Base-by-base conservation (phyloP, 1,140 invertebrate genomes). In the Bradysia coprophila region DNA sequence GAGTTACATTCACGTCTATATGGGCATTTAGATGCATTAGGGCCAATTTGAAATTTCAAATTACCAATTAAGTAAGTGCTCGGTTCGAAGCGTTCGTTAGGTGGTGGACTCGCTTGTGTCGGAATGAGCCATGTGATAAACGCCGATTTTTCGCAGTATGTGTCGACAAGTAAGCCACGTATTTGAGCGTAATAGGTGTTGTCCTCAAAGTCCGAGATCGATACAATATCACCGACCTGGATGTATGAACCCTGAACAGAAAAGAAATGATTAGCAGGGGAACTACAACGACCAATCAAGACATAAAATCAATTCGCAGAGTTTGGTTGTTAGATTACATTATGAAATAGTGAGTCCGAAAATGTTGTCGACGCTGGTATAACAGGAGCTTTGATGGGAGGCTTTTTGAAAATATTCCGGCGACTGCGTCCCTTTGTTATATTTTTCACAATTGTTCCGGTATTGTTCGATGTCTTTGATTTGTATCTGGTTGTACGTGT, bases 121-220 rank as follows among this genome's bases (percentile, higher is more conserved):
- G 89, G 89, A 32, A 95, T 62, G 2, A 94, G 66, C 89, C 89
- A 95, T 0, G 87, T 89, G n/a, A 95, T 67, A 6, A 84, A 82
- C 5, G 86, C 88, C 65, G 87, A 91, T 63, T 93, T 93, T 54
- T 93, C 84, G 54, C 86, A 89, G 63, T 86, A 93, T 53, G 91
- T 86, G 60, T 94, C 89, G 9, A 86, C 86, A 19, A 93, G 63
- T 41, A 94, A 74, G 1, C 87, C 88, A 48, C 82, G 68, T 23
- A 94, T 78, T 65, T 94, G 90, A 24, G 86, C 88, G 60, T 90
- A 94, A 64, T 81, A 93, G 37, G 77, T 72, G 38, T 72, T 76
- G 40, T 79, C 78, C 42, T 81, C 75, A 24, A 73, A 59, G 55
- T 91, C 87, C 21, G 78, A 67, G 53, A 93, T 66, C 1, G 85